Evolutionary conservation across 2,797 vertebrate species (phyloP).

Genomic region (Platalea minor): DNA sequence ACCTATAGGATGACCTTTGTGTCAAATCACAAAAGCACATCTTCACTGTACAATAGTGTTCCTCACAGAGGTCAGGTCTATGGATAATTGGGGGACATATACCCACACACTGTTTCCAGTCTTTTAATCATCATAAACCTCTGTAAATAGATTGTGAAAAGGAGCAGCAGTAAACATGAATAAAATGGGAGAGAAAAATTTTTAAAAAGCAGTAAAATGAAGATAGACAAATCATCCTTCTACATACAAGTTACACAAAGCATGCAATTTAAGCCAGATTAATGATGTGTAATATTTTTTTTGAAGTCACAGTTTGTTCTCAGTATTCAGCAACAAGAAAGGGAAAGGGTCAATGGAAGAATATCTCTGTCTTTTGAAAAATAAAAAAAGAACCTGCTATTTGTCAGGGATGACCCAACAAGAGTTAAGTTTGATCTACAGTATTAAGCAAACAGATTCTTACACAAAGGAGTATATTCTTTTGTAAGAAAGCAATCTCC

Average conservation of each 20-base stretch:
- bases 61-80: neutral
- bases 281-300: neutral
- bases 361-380: neutral
- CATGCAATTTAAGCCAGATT: neutral
- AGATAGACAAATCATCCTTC: neutral
- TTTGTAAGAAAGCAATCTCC: conserved; percentile 7
- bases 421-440: neutral
- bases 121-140: neutral
- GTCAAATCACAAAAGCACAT: neutral
- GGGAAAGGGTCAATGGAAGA: neutral
- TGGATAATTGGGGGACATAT: neutral
- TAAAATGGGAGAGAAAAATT: neutral
- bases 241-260: neutral
- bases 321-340: neutral
- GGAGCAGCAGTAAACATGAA: neutral
- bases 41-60: neutral
- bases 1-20: neutral
- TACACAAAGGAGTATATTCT: neutral
- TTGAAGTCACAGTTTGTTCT: neutral
- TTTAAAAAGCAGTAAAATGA: neutral
- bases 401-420: neutral
- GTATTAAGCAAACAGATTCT: neutral
- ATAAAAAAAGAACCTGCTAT: neutral
- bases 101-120: neutral
- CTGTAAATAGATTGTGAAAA: neutral